phyloP scores from a whole-genome alignment of 2,113 vertebrate species.

The Melanerpes formicivorus region DNA sequence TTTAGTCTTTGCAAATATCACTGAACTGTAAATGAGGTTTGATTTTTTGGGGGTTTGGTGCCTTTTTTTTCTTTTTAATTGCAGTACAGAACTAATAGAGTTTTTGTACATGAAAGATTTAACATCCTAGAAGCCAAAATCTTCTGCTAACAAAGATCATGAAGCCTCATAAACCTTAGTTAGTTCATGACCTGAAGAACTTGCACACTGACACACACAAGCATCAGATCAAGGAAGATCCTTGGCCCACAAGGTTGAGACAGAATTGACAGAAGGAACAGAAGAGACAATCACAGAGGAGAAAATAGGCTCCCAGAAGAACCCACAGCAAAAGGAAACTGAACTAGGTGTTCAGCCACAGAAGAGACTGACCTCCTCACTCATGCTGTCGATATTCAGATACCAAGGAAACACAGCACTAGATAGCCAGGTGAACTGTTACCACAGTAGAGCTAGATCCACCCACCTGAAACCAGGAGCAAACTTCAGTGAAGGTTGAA shows the following conservation, averaged over 20 bases:
- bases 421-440: not conserved
- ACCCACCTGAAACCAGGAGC: not conserved
- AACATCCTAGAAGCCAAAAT: not conserved
- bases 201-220: rapidly evolving
- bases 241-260: rapidly evolving
- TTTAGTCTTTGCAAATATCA: conserved; percentile 58
- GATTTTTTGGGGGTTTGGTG: not conserved
- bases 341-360: not conserved
- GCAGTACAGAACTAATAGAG: not conserved
- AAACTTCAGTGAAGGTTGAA: not conserved
- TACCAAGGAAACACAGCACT: not conserved
- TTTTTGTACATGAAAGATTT: not conserved
- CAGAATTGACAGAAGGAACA: not conserved
- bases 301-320: not conserved
- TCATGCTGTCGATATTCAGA: not conserved
- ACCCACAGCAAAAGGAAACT: not conserved
- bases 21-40: not conserved
- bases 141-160: not conserved
- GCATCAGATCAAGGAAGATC: not conserved
- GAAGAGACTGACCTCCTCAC: not conserved
- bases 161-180: not conserved
- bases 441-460: not conserved
- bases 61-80: not conserved
- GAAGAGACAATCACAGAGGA: rapidly evolving
- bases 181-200: not conserved